phyloP scores from a whole-genome alignment of 2,797 vertebrate genomes.

The Cichlasoma orientale region DNA sequence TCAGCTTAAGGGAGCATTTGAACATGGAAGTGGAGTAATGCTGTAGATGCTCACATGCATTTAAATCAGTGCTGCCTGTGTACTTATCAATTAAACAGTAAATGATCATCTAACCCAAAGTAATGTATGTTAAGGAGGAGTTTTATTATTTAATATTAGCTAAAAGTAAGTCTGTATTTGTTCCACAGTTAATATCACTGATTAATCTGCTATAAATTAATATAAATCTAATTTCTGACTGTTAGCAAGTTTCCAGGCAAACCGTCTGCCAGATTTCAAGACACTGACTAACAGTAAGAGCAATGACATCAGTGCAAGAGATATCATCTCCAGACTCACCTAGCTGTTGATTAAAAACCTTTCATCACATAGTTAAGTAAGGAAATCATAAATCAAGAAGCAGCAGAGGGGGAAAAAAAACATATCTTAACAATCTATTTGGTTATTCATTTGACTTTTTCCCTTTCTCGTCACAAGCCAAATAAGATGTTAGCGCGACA shows the following conservation, averaged over 20 bases:
- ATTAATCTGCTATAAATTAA: slow-evolving; percentile 21
- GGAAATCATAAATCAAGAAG: neutral
- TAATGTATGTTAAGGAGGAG: slow-evolving; percentile 1
- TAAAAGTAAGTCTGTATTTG: slow-evolving; percentile 8
- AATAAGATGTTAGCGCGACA: neutral
- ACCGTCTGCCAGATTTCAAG: slow-evolving; percentile 25
- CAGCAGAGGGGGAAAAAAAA: neutral
- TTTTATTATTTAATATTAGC: neutral
- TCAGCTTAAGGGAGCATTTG: slow-evolving; percentile 25
- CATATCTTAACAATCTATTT: neutral
- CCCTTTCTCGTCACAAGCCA: slow-evolving; percentile 7
- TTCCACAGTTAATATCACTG: neutral
- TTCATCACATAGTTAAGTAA: slow-evolving; percentile 17
- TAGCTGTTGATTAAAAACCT: slow-evolving; percentile 11
- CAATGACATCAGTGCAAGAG: slow-evolving; percentile 19
- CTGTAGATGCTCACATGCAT: neutral
- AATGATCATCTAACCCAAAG: neutral
- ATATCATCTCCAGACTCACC: slow-evolving; percentile 1
- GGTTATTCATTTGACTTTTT: neutral
- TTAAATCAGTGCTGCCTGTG: neutral
- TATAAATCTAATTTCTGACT: slow-evolving; percentile 9
- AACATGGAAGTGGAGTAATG: slow-evolving; percentile 10
- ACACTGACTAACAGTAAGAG: slow-evolving; percentile 2
- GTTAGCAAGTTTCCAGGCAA: slow-evolving; percentile 16
- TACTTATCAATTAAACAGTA: neutral